phyloP scores from a whole-genome alignment of 2,888 invertebrate genomes.

The Xanthia togata region DNA sequence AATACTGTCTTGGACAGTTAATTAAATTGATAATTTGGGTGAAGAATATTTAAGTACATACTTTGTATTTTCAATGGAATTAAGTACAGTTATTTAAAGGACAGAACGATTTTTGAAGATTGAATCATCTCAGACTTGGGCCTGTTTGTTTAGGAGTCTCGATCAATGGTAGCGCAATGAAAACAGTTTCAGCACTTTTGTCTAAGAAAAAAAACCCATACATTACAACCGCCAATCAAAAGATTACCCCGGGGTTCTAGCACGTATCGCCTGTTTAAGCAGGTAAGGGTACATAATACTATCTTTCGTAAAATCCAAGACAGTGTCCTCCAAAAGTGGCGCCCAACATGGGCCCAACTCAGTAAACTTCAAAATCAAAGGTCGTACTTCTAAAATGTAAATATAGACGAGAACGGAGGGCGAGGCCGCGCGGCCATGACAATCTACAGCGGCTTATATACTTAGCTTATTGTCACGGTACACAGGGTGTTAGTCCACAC shows the following conservation, averaged over 20 bases:
- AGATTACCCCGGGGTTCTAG: too few relatives aligned
- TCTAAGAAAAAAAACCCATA: too few relatives aligned
- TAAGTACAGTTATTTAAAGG: conserved; percentile 26
- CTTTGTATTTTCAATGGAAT: background rate
- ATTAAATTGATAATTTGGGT: background rate
- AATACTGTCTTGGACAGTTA: conserved; percentile 35
- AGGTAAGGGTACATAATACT: too few relatives aligned
- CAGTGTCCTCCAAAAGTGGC: conserved; percentile 46
- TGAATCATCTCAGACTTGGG: background rate
- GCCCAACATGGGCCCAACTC: conserved; percentile 49
- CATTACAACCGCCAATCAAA: too few relatives aligned
- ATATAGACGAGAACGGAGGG: conserved; percentile 55
- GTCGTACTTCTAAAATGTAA: conserved; percentile 62
- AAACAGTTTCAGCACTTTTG: background rate
- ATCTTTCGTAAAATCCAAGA: conserved; percentile 12
- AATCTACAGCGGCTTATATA: conserved; percentile 82
- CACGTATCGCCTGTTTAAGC: too few relatives aligned
- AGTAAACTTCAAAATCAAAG: conserved; percentile 53
- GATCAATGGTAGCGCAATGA: background rate
- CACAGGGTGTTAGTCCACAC: conserved; percentile 88
- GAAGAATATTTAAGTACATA: conserved; percentile 37
- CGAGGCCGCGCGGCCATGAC: conserved; percentile 68
- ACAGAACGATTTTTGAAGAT: background rate
- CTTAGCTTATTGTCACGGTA: conserved; percentile 88
- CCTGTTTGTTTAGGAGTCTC: background rate